Conservation (phyloP, 2,888 invertebrate genomes). For the Eucera pruinosa region DNA sequence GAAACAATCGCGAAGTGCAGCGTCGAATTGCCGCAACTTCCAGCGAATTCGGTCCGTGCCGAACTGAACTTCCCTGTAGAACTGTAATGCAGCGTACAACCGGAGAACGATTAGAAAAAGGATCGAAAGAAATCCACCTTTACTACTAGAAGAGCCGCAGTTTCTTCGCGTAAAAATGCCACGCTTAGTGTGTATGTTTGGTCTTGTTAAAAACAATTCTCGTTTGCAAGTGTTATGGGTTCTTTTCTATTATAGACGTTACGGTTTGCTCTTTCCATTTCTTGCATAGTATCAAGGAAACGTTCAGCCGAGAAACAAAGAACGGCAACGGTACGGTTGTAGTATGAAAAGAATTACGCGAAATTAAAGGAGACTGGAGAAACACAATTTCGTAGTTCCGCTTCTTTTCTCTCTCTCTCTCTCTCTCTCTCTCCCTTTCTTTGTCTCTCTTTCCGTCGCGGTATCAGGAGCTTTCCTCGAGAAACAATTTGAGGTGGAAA, state of each 20-base stretch:
- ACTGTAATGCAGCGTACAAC: background rate
- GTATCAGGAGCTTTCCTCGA: background rate
- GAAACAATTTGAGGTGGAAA: constrained; percentile 24
- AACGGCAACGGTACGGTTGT: background rate
- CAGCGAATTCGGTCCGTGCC: constrained; percentile 8
- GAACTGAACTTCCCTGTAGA: background rate
- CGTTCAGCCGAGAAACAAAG: background rate
- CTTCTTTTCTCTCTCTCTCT: background rate
- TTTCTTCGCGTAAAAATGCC: no score
- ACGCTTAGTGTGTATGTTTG: no score
- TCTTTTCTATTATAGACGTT: background rate
- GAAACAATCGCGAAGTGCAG: constrained; percentile 43
- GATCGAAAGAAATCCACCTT: background rate
- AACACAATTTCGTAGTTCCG: background rate
- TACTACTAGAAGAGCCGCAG: no score
- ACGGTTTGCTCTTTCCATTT: constrained; percentile 7
- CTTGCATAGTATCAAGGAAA: background rate
- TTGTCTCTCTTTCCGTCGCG: no score
- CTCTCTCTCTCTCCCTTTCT: background rate
- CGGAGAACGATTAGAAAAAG: constrained; percentile 6
- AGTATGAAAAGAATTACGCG: constrained; percentile 15
- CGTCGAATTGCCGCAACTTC: constrained; percentile 22
- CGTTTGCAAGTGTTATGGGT: background rate
- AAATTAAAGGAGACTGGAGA: constrained; percentile 8
- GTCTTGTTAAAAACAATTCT: constrained; percentile 3